These are phyloP conservation scores for Thryonomys swinderianus DNA, from an alignment of 2,113 vertebrate genomes.

Conservation along the genomic window DNA sequence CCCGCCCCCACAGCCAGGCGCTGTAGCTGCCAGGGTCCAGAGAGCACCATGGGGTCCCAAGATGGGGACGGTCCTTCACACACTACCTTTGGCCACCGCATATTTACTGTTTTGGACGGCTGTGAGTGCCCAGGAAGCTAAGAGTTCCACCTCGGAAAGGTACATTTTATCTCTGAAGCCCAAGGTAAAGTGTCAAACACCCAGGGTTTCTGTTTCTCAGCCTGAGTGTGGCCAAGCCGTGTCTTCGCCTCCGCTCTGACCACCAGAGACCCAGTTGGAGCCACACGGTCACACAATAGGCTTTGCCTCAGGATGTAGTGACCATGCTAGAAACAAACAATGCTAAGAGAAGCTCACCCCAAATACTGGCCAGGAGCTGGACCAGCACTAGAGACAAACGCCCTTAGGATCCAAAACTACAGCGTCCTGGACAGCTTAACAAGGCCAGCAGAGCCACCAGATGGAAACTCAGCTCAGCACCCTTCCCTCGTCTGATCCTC, in stretches of 20 bases:
- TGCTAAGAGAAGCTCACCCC: background rate
- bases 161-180: background rate
- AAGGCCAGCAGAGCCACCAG: background rate
- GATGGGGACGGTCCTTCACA: background rate
- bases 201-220: too few species aligned
- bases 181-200: too few species aligned
- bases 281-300: background rate
- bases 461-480: background rate
- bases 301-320: background rate
- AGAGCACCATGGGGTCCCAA: too few species aligned
- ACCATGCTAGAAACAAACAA: background rate
- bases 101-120: too few species aligned
- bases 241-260: too few species aligned
- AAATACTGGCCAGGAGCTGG: background rate
- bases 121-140: background rate
- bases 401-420: background rate
- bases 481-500: background rate
- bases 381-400: background rate
- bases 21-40: background rate
- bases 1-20: background rate
- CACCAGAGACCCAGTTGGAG: too few species aligned
- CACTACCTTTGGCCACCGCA: too few species aligned
- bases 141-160: background rate
- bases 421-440: background rate
- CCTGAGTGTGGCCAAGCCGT: too few species aligned